phyloP scores from a whole-genome alignment of 2,888 invertebrate genomes.

The Pyrrhosoma nymphula region DNA sequence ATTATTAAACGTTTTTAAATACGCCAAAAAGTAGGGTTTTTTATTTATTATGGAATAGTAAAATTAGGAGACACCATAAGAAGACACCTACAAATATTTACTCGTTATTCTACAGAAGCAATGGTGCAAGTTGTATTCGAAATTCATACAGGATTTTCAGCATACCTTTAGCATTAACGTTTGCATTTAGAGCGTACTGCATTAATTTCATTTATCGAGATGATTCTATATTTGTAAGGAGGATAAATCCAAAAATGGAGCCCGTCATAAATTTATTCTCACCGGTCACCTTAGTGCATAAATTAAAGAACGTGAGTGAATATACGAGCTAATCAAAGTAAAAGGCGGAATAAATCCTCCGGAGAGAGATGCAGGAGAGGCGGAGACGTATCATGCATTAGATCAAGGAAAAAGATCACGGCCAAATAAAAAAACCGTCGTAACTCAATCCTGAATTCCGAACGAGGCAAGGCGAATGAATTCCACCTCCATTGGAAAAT shows the following conservation, averaged over 20 bases:
- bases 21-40: too few species aligned
- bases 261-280: not conserved
- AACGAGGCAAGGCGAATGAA: not conserved
- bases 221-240: too few species aligned
- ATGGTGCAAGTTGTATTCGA: too few species aligned
- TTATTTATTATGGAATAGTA: too few species aligned
- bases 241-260: not conserved
- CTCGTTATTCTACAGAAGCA: too few species aligned
- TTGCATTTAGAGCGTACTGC: too few species aligned
- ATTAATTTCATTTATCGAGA: too few species aligned
- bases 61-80: too few species aligned
- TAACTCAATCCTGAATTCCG: not conserved
- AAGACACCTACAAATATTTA: too few species aligned
- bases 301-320: not conserved
- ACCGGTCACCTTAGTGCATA: not conserved
- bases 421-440: not conserved
- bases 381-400: not conserved
- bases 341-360: not conserved
- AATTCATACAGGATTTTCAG: too few species aligned
- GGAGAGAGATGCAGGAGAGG: not conserved
- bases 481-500: not conserved
- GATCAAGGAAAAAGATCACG: not conserved
- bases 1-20: too few species aligned
- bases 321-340: not conserved
- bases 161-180: too few species aligned